Evolutionary conservation across 1,140 invertebrate genomes (phyloP).

Genomic region (Drosophila parabipectinata): DNA sequence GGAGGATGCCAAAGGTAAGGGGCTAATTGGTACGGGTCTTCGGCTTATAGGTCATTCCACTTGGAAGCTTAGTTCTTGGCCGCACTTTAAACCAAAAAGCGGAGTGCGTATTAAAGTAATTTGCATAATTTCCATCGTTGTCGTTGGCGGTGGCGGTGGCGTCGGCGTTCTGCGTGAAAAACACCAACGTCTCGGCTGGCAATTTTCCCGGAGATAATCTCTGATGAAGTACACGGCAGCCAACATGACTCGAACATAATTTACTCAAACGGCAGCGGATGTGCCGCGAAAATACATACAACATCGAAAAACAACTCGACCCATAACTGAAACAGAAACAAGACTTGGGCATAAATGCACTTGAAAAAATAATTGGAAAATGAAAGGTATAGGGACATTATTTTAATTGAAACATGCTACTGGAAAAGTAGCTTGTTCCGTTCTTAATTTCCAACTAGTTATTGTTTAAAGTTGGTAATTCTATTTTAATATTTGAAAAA

Average conservation of each 20-base stretch:
- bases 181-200: conserved; percentile 24
- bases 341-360: conserved; percentile 27
- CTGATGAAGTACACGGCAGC: conserved; percentile 43
- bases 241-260: conserved; percentile 81
- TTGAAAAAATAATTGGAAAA: conserved; percentile 10
- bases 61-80: conserved; percentile 6
- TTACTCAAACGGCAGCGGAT: conserved; percentile 73
- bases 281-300: conserved; percentile 44
- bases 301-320: conserved; percentile 21
- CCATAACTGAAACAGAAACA: conserved; percentile 40
- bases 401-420: neutral
- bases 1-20: conserved; percentile 83
- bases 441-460: neutral
- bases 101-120: conserved; percentile 76
- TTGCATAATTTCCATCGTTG: conserved; percentile 72
- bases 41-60: conserved; percentile 55
- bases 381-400: neutral
- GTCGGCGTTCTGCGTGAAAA: conserved; percentile 31
- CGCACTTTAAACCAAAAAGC: conserved; percentile 7
- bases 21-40: neutral
- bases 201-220: conserved; percentile 72
- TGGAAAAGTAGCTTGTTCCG: neutral
- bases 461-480: no score
- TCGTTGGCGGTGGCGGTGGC: neutral
- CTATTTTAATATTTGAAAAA: no score